Evolutionary conservation across 2,888 invertebrate species (phyloP).

Genomic region (Drosophila hawaiiensis): DNA sequence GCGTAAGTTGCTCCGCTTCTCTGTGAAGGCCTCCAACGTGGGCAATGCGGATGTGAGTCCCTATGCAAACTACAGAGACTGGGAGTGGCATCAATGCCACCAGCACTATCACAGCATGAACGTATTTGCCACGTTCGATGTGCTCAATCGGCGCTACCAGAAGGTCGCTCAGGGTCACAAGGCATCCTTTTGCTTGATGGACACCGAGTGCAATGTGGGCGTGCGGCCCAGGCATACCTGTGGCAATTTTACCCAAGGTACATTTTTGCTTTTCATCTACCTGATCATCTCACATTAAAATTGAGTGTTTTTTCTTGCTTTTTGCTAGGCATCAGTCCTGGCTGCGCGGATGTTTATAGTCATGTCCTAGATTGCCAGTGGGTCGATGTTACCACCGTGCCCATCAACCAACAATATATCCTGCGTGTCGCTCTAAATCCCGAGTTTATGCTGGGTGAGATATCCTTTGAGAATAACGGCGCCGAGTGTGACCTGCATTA

Average conservation of each 20-base stretch:
- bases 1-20: conserved; percentile 77
- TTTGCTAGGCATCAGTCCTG: conserved; percentile 73
- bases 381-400: conserved; percentile 81
- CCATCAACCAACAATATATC: conserved; percentile 68
- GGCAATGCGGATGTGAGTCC: conserved; percentile 81
- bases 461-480: conserved; percentile 80
- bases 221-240: conserved; percentile 65
- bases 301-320: not conserved
- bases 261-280: not conserved
- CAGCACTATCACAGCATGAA: conserved; percentile 81
- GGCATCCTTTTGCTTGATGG: conserved; percentile 82
- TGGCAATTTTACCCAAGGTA: conserved; percentile 79
- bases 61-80: conserved; percentile 79
- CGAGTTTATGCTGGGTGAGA: conserved; percentile 78
- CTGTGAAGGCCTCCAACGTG: conserved; percentile 79
- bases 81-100: conserved; percentile 82
- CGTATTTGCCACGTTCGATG: conserved; percentile 80
- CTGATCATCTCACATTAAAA: not conserved
- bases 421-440: conserved; percentile 81
- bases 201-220: conserved; percentile 69
- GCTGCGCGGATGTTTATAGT: conserved; percentile 77
- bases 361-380: conserved; percentile 79
- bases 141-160: conserved; percentile 68
- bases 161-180: conserved; percentile 82
- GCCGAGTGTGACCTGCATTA: conserved; percentile 77